Conservation (phyloP, 1,140 invertebrate species). For the Varroa destructor region DNA sequence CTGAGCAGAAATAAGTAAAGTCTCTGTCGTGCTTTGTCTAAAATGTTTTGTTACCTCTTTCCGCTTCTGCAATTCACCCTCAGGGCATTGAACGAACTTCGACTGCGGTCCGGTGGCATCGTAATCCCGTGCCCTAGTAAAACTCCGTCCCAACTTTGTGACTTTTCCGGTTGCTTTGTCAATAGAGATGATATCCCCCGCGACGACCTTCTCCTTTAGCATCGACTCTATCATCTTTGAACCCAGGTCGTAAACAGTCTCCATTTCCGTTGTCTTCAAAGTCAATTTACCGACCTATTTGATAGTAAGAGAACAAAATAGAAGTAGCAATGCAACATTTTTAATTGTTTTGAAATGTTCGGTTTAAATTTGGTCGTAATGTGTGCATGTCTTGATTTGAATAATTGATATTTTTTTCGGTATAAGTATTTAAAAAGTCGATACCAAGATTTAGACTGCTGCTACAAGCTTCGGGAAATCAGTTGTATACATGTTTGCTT, state of each 20-base stretch:
- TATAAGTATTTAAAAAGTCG: too few relatives aligned
- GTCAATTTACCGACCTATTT: conserved; percentile 64
- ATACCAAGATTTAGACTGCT: too few relatives aligned
- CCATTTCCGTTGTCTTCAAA: conserved; percentile 98
- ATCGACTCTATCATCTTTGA: conserved; percentile 97
- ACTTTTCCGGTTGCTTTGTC: conserved; percentile 97
- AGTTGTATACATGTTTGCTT: too few relatives aligned
- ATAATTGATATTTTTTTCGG: too few relatives aligned
- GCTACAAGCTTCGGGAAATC: too few relatives aligned
- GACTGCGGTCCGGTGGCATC: conserved; percentile 80
- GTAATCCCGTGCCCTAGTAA: conserved; percentile 87
- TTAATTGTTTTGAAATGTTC: neutral
- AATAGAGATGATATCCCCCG: conserved; percentile 83
- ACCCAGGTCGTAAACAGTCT: conserved; percentile 95
- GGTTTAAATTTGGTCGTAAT: too few relatives aligned
- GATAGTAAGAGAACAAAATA: conserved; percentile 27
- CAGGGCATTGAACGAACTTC: conserved; percentile 93
- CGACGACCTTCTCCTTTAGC: conserved; percentile 77
- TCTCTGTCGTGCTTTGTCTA: too few relatives aligned
- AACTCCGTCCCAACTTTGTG: conserved; percentile 81
- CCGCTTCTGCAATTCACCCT: conserved; percentile 95
- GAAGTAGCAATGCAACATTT: neutral
- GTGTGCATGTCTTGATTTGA: too few relatives aligned
- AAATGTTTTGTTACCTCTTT: conserved; percentile 52
- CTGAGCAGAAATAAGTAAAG: too few relatives aligned